phyloP scores from a whole-genome alignment of 1,140 invertebrate species.

The Chrysomallon squamiferum region DNA sequence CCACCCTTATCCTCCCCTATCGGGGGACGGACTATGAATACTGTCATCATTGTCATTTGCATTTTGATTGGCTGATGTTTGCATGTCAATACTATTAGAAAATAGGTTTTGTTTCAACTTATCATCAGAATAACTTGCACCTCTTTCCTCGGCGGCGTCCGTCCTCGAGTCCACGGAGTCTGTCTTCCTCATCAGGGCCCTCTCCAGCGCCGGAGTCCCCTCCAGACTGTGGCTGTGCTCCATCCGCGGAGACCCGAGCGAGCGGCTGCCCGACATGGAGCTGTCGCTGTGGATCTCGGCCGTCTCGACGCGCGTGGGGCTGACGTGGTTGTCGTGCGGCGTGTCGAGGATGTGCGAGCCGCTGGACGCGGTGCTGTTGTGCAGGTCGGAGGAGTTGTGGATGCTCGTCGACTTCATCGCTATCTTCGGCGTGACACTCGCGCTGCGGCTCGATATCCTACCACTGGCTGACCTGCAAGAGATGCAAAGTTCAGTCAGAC shows the following conservation, averaged over 20 bases:
- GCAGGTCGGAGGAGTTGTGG: slow-evolving; percentile 53
- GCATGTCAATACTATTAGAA: slow-evolving; percentile 28
- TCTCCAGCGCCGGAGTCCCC: slow-evolving; percentile 6
- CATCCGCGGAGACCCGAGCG: slow-evolving; percentile 44
- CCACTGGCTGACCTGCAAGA: slow-evolving; percentile 58
- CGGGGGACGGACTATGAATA: not conserved
- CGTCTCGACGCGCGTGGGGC: slow-evolving; percentile 36
- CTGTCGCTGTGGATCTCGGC: slow-evolving; percentile 58
- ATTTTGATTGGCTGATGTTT: slow-evolving; percentile 60
- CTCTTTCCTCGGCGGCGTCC: slow-evolving; percentile 27
- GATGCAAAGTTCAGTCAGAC: not conserved
- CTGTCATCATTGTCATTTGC: slow-evolving; percentile 54
- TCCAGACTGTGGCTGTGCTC: slow-evolving; percentile 30
- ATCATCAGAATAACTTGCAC: slow-evolving; percentile 29
- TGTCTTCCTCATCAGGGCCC: slow-evolving; percentile 15
- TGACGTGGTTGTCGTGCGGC: slow-evolving; percentile 18
- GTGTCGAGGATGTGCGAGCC: slow-evolving; percentile 57
- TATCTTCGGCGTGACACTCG: slow-evolving; percentile 59
- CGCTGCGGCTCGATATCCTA: slow-evolving; percentile 57
- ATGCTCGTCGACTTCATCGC: slow-evolving; percentile 40
- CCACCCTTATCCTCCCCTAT: slow-evolving; percentile 1
- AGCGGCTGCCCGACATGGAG: slow-evolving; percentile 55
- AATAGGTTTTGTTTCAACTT: slow-evolving; percentile 21
- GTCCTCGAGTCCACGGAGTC: slow-evolving; percentile 25
- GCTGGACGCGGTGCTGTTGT: slow-evolving; percentile 57